Conservation (phyloP, 2,113 vertebrate genomes). For the Oostethus manadensis region DNA sequence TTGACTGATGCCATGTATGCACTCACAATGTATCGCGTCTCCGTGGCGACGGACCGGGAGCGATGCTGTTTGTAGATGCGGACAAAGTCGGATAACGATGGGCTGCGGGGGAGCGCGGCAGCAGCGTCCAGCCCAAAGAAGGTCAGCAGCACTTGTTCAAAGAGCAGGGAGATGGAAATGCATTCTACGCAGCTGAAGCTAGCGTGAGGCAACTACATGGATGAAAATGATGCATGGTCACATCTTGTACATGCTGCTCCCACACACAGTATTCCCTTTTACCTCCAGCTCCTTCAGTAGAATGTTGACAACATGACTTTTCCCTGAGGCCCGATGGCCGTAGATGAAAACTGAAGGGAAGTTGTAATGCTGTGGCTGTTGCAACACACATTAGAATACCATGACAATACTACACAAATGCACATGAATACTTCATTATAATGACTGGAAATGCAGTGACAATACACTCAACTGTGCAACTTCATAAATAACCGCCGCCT, state of each 20-base stretch:
- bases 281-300: conserved; percentile 87
- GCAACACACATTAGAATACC: conserved; percentile 4
- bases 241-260: not conserved
- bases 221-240: conserved; percentile 7
- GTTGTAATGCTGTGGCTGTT: conserved; percentile 84
- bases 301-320: conserved; percentile 85
- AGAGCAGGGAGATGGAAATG: conserved; percentile 79
- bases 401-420: not conserved
- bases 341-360: conserved; percentile 93
- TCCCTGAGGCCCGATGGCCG: conserved; percentile 89
- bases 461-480: too few relatives aligned
- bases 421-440: not conserved
- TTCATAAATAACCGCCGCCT: too few relatives aligned
- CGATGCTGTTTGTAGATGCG: conserved; percentile 79
- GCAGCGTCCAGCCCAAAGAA: conserved; percentile 69
- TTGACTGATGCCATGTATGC: too few relatives aligned
- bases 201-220: conserved; percentile 80
- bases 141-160: conserved; percentile 83
- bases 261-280: conserved; percentile 39
- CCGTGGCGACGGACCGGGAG: conserved; percentile 56
- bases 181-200: conserved; percentile 86
- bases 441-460: too few relatives aligned
- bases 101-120: conserved; percentile 67
- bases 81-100: conserved; percentile 86
- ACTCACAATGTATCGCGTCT: conserved; percentile 92